These are phyloP conservation scores for Gymnocheta viridis DNA, from an alignment of 2,888 invertebrate species.

Conservation along the genomic window DNA sequence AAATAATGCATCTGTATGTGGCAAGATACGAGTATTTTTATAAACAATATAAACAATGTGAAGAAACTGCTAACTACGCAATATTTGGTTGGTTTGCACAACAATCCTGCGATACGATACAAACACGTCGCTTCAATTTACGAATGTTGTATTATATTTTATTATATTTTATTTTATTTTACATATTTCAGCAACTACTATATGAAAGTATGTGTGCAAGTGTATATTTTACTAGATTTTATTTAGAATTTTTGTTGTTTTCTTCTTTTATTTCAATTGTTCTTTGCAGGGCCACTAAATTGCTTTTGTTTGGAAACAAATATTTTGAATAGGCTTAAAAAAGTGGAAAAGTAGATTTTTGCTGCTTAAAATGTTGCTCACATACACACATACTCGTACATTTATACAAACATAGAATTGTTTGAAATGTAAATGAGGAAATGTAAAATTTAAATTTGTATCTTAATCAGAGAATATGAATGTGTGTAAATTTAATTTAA, in stretches of 20 bases:
- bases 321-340: slow-evolving; percentile 32
- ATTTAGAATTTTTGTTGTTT: not conserved
- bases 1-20: not conserved
- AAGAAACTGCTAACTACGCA: not conserved
- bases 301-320: not conserved
- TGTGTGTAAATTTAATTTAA: no score
- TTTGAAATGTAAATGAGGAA: no score
- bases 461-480: no score
- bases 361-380: not conserved
- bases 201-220: not conserved
- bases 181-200: not conserved
- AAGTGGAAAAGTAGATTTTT: not conserved
- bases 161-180: not conserved
- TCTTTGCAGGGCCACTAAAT: no score
- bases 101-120: not conserved
- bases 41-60: not conserved
- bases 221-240: not conserved
- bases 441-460: no score
- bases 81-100: not conserved
- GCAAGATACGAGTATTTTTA: no score
- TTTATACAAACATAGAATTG: no score
- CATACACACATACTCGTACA: no score
- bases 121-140: not conserved
- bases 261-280: not conserved
- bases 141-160: no score